Base-by-base conservation (phyloP, 2,888 invertebrate genomes). In the Erannis defoliaria region DNA sequence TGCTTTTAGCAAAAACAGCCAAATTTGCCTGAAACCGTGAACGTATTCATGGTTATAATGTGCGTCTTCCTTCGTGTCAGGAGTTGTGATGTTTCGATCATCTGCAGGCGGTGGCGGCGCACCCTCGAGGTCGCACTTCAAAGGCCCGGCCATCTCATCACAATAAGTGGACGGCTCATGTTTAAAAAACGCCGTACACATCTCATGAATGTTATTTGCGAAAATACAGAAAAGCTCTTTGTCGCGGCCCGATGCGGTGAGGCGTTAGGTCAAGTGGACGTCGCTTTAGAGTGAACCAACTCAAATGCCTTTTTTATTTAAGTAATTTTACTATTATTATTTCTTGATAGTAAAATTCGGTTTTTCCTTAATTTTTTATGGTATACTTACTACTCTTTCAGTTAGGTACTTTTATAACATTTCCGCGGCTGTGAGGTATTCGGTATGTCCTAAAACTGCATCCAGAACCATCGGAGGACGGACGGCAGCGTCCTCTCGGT, bases 171-270 rank as follows among this genome's bases (percentile, higher is more conserved):
- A 62, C 54, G 38, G 14, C 56, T 55, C 61, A 68, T 64, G 66
- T 29, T 55, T 37, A 23, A 42, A 23, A 63, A 67, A 46, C 62
- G 35, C 43, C 53, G 53, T 45, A 45, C 43, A 29, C 53, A 19
- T 57, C 56, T 56, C 62, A 57, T 57, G 57, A 61, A 61, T 61
- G 50, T 46, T 55, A 61, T 61, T 61, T 61, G 55, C 29, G 33
- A 50, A 61, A 55, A 14, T 57, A 50, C 51, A 31, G 26, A 33
- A 40, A 66, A 64, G 54, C 56, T 57, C 43, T 51, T 51, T 37
- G 50, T 42, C 31, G 31, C 35, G 35, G 5, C 35, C 5, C 5
- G 19, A 12, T 5, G 46, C 16, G 19, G 18, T 19, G 31, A 18
- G 46, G 31, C 29, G 31, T 19, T 10, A 12, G 18, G 18, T 31